phyloP scores from a whole-genome alignment of 2,888 invertebrate genomes.

The Micoletzkya japonica region DNA sequence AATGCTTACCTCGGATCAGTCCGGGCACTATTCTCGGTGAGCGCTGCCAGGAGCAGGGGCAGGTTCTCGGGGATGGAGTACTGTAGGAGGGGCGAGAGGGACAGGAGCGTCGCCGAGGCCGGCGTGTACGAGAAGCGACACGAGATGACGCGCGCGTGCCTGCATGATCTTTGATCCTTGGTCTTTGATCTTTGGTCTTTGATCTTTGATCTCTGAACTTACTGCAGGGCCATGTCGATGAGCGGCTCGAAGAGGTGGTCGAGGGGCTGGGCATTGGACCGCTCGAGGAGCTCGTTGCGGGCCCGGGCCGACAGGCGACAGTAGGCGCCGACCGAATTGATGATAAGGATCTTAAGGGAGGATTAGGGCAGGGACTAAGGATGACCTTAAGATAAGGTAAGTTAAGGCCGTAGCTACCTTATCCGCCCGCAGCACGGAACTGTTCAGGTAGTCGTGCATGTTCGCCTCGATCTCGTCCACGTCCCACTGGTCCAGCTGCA shows the following conservation, averaged over 20 bases:
- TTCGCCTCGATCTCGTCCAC: constrained; percentile 56
- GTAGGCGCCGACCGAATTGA: constrained; percentile 60
- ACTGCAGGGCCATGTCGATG: constrained; percentile 54
- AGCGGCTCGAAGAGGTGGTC: constrained; percentile 56
- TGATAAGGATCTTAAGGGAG: constrained; percentile 44
- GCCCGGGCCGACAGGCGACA: constrained; percentile 41
- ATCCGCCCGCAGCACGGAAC: constrained; percentile 55
- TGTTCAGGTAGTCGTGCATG: constrained; percentile 56
- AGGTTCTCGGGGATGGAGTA: constrained; percentile 59
- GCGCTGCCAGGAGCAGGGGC: constrained; percentile 42
- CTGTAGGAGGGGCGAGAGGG: constrained; percentile 53
- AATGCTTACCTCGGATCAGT: constrained; percentile 24
- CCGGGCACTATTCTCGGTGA: constrained; percentile 31
- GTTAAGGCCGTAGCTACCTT: constrained; percentile 35
- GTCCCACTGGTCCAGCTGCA: constrained; percentile 60
- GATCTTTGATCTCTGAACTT: constrained; percentile 16
- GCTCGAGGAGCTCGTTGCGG: constrained; percentile 39
- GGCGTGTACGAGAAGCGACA: constrained; percentile 57
- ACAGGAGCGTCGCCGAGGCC: constrained; percentile 46
- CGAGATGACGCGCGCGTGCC: constrained; percentile 58
- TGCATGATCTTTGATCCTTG: constrained; percentile 32
- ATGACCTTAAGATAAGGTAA: neutral
- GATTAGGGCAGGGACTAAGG: neutral
- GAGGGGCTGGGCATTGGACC: constrained; percentile 38
- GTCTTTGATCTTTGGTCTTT: neutral